Conservation (phyloP, 2,888 invertebrate genomes). For the Augochlorella aurata region DNA sequence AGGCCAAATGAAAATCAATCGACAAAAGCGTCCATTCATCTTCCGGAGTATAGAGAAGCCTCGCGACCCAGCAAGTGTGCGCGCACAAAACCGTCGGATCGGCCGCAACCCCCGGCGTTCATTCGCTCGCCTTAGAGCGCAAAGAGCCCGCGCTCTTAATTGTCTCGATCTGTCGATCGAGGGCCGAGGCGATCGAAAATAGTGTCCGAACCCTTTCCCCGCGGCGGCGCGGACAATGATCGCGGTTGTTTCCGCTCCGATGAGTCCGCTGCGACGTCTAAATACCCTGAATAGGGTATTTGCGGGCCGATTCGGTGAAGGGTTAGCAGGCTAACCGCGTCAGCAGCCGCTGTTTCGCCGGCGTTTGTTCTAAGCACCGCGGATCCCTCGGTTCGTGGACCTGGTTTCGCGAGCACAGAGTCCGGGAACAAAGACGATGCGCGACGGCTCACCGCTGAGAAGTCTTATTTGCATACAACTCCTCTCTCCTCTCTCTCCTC, state of each 20-base stretch:
- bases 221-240: constrained; percentile 33
- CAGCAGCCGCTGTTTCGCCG: constrained; percentile 38
- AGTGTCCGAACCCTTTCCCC: constrained; percentile 31
- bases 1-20: not conserved
- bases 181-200: not conserved
- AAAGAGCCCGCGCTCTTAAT: constrained; percentile 25
- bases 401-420: constrained; percentile 12
- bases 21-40: not conserved
- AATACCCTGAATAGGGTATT: constrained; percentile 28
- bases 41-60: not conserved
- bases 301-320: constrained; percentile 20
- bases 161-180: constrained; percentile 35
- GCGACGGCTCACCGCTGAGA: constrained; percentile 44
- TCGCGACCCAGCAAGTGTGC: not conserved
- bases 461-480: constrained; percentile 55
- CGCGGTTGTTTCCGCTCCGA: constrained; percentile 42
- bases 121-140: not conserved
- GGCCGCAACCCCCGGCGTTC: not conserved
- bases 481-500: not conserved
- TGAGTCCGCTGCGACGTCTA: constrained; percentile 8
- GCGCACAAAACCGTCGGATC: not conserved
- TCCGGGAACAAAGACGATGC: constrained; percentile 43
- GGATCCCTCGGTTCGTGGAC: not conserved
- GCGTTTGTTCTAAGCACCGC: constrained; percentile 40
- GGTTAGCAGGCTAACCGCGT: too few species aligned